These are phyloP conservation scores for Xestia c-nigrum DNA, from an alignment of 2,888 invertebrate species.

Conservation along the genomic window DNA sequence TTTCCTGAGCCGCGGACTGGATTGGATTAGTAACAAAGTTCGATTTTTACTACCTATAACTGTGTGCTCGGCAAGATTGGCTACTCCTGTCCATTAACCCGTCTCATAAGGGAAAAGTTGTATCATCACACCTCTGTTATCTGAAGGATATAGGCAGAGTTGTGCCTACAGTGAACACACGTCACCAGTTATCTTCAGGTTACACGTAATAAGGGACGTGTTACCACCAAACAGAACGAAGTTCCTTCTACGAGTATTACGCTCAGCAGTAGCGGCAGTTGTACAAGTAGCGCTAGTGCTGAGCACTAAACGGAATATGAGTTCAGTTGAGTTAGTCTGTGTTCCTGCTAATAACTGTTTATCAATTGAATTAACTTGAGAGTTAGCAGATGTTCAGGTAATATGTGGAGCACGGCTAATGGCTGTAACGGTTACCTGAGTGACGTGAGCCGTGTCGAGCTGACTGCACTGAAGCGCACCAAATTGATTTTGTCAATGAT, in stretches of 20 bases:
- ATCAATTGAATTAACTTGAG: not conserved
- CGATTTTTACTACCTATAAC: not conserved
- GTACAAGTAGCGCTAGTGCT: not conserved
- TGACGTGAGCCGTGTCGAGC: not conserved
- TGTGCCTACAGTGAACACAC: not conserved
- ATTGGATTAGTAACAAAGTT: not conserved
- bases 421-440: not conserved
- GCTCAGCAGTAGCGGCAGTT: not conserved
- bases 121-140: not conserved
- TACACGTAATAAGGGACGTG: not conserved
- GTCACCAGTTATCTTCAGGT: not conserved
- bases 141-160: not conserved
- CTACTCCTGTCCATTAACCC: not conserved
- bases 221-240: not conserved
- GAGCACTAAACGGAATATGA: not conserved
- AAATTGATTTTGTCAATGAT: not conserved
- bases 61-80: not conserved
- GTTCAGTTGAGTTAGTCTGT: not conserved
- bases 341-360: not conserved
- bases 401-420: not conserved
- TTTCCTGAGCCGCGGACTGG: not conserved
- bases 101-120: not conserved
- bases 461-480: not conserved
- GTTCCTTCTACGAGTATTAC: not conserved
- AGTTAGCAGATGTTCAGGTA: not conserved